These are phyloP conservation scores for Steinernema carpocapsae DNA, from an alignment of 2,888 invertebrate genomes.

Conservation along the genomic window DNA sequence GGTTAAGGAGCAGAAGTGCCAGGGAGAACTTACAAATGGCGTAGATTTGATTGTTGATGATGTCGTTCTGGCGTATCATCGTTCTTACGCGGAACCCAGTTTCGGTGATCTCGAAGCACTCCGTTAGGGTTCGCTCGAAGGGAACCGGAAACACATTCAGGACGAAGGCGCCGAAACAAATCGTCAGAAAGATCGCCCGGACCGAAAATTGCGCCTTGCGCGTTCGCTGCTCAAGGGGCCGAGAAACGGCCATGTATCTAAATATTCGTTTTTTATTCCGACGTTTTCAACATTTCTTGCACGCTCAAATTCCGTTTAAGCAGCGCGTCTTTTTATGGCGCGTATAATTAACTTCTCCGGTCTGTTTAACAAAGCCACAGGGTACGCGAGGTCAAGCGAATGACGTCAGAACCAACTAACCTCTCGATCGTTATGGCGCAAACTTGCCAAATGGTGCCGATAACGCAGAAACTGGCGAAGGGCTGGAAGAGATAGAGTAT, in stretches of 20 bases:
- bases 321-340: conserved; percentile 6
- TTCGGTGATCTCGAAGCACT: conserved; percentile 56
- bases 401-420: conserved; percentile 41
- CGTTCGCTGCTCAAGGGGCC: conserved; percentile 65
- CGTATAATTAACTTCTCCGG: too few relatives aligned
- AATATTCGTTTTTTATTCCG: conserved; percentile 25
- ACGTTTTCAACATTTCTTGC: not conserved
- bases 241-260: conserved; percentile 64
- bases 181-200: conserved; percentile 58
- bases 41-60: conserved; percentile 49
- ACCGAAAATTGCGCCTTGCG: conserved; percentile 62
- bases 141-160: conserved; percentile 63
- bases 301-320: too few relatives aligned
- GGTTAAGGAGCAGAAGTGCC: too few relatives aligned
- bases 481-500: conserved; percentile 67
- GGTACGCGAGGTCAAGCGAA: too few relatives aligned
- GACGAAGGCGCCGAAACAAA: conserved; percentile 57
- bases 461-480: conserved; percentile 66
- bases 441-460: conserved; percentile 68
- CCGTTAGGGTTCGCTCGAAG: conserved; percentile 61
- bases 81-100: conserved; percentile 48
- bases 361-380: too few relatives aligned
- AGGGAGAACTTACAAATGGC: conserved; percentile 48
- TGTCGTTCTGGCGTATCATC: conserved; percentile 60
- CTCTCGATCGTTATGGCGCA: conserved; percentile 67